Conservation (phyloP, 2,113 vertebrate species). For the Oncorhynchus masou region DNA sequence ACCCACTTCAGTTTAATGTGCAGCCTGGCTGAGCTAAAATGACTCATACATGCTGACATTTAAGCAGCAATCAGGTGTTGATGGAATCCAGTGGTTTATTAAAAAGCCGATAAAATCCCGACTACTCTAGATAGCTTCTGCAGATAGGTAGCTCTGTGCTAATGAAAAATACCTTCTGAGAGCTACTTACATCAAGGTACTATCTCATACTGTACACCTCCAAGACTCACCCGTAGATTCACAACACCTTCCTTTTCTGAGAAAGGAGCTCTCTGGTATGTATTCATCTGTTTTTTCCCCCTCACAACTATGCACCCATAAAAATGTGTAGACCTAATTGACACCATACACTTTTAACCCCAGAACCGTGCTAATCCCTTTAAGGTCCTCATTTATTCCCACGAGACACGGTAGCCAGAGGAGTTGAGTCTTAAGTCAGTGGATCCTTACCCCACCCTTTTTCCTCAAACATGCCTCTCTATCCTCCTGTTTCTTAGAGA, state of each 20-base stretch:
- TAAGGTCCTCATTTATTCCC: constrained; percentile 67
- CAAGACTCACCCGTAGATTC: too few relatives aligned
- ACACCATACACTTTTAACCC: constrained; percentile 16
- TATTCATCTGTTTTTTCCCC: not conserved
- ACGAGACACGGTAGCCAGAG: not conserved
- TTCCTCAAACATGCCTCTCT: constrained; percentile 26
- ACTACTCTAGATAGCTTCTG: constrained; percentile 30
- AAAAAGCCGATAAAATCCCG: constrained; percentile 38
- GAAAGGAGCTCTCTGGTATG: not conserved
- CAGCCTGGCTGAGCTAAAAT: constrained; percentile 38
- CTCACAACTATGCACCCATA: too few relatives aligned
- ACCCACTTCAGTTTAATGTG: constrained; percentile 71
- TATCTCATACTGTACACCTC: too few relatives aligned
- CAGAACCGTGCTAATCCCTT: constrained; percentile 65
- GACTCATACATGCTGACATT: constrained; percentile 70
- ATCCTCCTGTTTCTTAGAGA: constrained; percentile 4
- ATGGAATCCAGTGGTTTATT: constrained; percentile 28
- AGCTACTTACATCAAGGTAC: constrained; percentile 16
- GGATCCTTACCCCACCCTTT: constrained; percentile 41
- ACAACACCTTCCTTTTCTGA: too few relatives aligned
- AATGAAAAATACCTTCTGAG: constrained; percentile 22
- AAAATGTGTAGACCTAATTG: too few relatives aligned
- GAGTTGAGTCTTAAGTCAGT: not conserved
- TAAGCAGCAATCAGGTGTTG: constrained; percentile 59
- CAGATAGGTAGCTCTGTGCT: constrained; percentile 14